Conservation (phyloP, 2,888 invertebrate genomes). For the Frankliniella fusca region DNA sequence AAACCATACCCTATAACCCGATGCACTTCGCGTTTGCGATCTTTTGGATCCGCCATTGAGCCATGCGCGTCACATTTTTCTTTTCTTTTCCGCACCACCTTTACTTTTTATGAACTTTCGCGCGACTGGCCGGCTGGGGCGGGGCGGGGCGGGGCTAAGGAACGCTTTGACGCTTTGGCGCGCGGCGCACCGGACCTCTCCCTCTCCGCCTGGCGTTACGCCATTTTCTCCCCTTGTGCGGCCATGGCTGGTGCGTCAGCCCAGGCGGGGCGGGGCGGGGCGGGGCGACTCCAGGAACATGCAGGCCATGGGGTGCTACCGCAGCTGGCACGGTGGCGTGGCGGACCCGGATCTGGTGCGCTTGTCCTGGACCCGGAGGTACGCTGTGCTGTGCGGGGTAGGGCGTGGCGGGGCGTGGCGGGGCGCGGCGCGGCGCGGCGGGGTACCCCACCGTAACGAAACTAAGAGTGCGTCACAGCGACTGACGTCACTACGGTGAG, state of each 20-base stretch:
- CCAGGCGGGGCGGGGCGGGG: not conserved
- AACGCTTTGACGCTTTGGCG: not conserved
- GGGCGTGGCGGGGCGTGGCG: not conserved
- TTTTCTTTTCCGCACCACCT: not conserved
- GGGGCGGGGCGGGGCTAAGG: not conserved
- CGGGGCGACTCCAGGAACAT: not conserved
- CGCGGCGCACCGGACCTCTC: not conserved
- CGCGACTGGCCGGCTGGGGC: no score
- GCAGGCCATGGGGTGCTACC: not conserved
- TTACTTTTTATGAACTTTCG: no score
- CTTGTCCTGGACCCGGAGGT: not conserved
- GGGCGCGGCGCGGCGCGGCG: not conserved
- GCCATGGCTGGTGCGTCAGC: no score
- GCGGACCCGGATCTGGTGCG: not conserved
- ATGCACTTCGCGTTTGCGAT: no score
- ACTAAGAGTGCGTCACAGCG: constrained; percentile 5
- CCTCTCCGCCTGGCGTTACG: not conserved
- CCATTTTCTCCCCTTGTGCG: not conserved
- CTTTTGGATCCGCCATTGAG: no score
- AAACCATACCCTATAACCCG: no score
- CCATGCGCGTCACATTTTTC: no score
- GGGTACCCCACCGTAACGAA: not conserved
- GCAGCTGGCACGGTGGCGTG: not conserved
- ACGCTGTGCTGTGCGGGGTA: no score
- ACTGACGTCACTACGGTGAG: not conserved